Evolutionary conservation across 1,140 invertebrate genomes (phyloP).

Genomic region (Metaphire vulgaris): DNA sequence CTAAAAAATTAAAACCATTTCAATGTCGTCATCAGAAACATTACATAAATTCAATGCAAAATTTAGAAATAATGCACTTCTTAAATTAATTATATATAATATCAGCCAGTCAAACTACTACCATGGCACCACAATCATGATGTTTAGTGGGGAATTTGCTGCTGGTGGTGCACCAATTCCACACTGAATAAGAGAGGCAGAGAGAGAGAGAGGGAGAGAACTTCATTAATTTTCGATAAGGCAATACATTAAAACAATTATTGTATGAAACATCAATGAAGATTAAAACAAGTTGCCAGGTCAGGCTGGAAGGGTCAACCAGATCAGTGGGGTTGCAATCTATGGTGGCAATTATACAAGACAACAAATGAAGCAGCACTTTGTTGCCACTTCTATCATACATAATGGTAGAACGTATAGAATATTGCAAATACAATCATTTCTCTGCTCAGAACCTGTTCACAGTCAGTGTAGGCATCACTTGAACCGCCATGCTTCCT

Average conservation of each 20-base stretch:
- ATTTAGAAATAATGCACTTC: not conserved
- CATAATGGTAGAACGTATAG: too few species aligned
- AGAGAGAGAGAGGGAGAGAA: too few species aligned
- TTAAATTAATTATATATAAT: not conserved
- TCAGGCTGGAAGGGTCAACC: too few species aligned
- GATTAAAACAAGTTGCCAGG: not conserved
- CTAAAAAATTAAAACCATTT: not conserved
- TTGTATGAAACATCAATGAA: not conserved
- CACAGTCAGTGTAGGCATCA: slow-evolving; percentile 76
- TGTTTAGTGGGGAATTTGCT: too few species aligned
- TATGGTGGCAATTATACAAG: not conserved
- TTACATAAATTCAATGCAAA: slow-evolving; percentile 55
- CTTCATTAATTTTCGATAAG: too few species aligned
- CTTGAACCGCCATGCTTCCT: slow-evolving; percentile 69
- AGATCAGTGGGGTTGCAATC: too few species aligned
- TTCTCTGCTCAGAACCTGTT: slow-evolving; percentile 59
- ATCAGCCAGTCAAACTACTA: too few species aligned
- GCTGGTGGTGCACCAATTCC: too few species aligned
- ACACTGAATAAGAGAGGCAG: too few species aligned
- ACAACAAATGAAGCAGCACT: not conserved
- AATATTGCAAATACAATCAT: too few species aligned
- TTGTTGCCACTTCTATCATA: not conserved
- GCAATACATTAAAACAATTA: too few species aligned
- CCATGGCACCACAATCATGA: too few species aligned
- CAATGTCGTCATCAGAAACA: not conserved